Conservation (phyloP, 2,888 invertebrate species). For the Trissonchulus sp. region DNA sequence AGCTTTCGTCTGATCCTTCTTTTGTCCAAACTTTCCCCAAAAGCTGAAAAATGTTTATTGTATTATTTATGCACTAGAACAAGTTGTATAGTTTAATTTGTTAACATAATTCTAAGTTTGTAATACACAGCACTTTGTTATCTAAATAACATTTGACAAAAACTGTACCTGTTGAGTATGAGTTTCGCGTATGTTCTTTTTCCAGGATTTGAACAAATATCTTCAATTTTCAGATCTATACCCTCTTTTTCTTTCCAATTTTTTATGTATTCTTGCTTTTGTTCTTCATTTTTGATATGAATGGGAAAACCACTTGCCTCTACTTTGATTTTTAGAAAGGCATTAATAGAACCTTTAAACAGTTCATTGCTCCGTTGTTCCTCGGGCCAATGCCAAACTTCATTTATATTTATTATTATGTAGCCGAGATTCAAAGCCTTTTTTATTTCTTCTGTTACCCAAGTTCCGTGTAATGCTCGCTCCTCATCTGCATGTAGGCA, state of each 20-base stretch:
- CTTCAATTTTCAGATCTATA: neutral
- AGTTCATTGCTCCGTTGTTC: neutral
- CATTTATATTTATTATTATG: neutral
- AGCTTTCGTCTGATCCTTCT: neutral
- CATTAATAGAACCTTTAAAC: neutral
- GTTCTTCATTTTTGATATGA: neutral
- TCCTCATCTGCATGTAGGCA: neutral
- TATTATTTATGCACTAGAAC: too few relatives aligned
- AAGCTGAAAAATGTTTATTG: neutral
- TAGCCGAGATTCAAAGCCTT: neutral
- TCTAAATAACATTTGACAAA: too few relatives aligned
- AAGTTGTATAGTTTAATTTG: too few relatives aligned
- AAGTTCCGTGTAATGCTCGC: neutral
- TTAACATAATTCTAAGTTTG: too few relatives aligned
- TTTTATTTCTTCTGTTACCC: conserved; percentile 5
- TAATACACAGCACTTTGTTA: too few relatives aligned
- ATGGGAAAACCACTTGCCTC: neutral
- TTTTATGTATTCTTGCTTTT: neutral
- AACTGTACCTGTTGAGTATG: too few relatives aligned
- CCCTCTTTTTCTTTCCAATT: conserved; percentile 4
- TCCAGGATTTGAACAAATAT: conserved; percentile 6
- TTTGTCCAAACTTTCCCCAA: neutral
- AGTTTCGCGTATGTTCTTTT: neutral
- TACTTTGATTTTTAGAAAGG: conserved; percentile 5
- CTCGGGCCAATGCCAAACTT: neutral